Base-by-base conservation (phyloP, 2,113 vertebrate species). In the Onychostruthus taczanowskii region DNA sequence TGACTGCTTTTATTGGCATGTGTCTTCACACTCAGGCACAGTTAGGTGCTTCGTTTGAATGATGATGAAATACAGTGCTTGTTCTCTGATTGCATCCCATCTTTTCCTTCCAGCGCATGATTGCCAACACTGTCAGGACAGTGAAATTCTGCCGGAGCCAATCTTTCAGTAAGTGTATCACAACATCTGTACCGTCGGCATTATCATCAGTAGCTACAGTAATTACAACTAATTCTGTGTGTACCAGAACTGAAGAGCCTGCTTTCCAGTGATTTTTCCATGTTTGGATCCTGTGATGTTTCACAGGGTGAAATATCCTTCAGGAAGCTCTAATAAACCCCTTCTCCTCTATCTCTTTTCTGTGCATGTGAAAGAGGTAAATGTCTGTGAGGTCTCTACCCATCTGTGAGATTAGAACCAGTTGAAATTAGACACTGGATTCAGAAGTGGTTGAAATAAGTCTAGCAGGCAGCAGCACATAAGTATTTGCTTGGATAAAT, bases 61-160 rank as follows among this genome's bases (percentile, higher is more conserved):
- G 72, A 81, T 93, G 95, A 88, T 96, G 95, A 95, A 96, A 94
- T 84, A 64, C 64, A 58, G 88, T 81, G 64, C 93, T 92, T 92
- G 79, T 93, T 94, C 90, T 84, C 93, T 97, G 93, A 96, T 96
- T 96, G 83, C 94, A 92, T 88, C 84, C 85, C 86, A 33, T 94
- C 92, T 77, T 96, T 95, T 97, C 93, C 96, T 95, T 98, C 63
- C 97, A 99, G 99, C 98, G 99, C 74, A 99, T 99, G 99, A 99
- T 99, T 88, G 99, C 99, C 59, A 99, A 99, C 92, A 99, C 99
- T 21, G 98, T 99, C 95, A 98, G 99, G 97, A 99, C 98, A 68
- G 98, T 99, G 97, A 98, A 98, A 97, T 98, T 98, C 98, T 99
- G 99, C 95, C 97, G 99, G 84, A 99, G 99, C 96, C 98, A 99